These are phyloP conservation scores for Podilymbus podiceps DNA, from an alignment of 2,113 vertebrate genomes.

Conservation along the genomic window DNA sequence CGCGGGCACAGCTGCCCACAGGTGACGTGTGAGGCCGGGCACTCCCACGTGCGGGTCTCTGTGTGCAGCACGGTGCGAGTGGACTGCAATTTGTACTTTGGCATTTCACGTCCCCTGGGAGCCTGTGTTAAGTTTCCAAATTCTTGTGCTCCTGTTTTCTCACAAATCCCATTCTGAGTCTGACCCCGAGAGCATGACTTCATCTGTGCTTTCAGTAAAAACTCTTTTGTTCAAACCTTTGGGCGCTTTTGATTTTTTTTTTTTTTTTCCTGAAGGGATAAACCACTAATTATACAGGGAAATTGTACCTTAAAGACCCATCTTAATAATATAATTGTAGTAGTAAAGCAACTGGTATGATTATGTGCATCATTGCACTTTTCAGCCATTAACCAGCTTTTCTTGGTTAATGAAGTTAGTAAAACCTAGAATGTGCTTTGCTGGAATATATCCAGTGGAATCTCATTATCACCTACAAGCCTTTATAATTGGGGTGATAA, in stretches of 20 bases:
- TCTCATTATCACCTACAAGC: conserved; percentile 65
- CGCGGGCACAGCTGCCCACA: too few species aligned
- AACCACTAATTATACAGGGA: conserved; percentile 42
- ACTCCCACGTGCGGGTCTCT: neutral
- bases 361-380: conserved; percentile 61
- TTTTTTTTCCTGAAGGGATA: neutral
- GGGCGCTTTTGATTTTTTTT: neutral
- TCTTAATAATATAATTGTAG: conserved; percentile 58
- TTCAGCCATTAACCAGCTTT: conserved; percentile 61
- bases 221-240: neutral
- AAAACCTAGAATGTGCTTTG: conserved; percentile 55
- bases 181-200: neutral
- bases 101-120: neutral
- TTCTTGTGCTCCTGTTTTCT: neutral
- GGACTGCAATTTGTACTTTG: neutral
- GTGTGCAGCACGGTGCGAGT: fast-evolving
- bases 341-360: conserved; percentile 56
- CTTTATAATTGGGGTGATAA: conserved; percentile 54
- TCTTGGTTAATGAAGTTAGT: conserved; percentile 65
- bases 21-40: neutral
- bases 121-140: neutral
- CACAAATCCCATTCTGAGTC: neutral
- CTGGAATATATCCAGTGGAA: conserved; percentile 54
- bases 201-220: neutral
- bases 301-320: conserved; percentile 47